Percentiles rank a stretch among this genome's conserved stretches.
Conservation (phyloP, 2,888 invertebrate genomes). For the Chymomyza procnemis region DNA sequence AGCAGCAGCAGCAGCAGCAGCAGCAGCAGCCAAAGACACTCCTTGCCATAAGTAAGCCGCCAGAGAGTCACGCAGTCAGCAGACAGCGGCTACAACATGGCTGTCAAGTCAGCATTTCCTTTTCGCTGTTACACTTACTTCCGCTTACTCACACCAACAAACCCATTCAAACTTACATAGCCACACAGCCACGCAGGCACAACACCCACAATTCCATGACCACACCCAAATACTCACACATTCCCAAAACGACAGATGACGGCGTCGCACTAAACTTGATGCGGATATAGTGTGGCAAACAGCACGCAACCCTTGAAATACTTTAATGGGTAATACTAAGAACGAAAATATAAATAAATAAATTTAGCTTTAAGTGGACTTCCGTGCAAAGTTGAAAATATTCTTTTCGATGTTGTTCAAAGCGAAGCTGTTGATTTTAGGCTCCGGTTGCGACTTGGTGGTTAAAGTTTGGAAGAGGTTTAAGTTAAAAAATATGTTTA, state of each 20-base stretch:
- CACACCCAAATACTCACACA: slow-evolving; percentile 28
- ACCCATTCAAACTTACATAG: slow-evolving; percentile 3
- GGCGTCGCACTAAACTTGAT: background rate
- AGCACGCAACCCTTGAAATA: background rate
- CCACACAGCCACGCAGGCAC: background rate
- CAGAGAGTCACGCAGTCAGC: background rate
- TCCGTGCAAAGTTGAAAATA: too few relatives aligned
- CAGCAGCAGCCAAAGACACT: too few relatives aligned
- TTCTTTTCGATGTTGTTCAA: too few relatives aligned
- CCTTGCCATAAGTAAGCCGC: background rate
- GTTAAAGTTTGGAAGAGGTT: too few relatives aligned
- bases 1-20: background rate
- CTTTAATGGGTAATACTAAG: background rate
- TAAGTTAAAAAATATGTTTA: too few relatives aligned
- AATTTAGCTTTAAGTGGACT: background rate
- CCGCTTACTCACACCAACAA: slow-evolving; percentile 8
- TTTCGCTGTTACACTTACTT: slow-evolving; percentile 39
- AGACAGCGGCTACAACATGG: slow-evolving; percentile 4
- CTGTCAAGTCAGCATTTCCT: slow-evolving; percentile 56
- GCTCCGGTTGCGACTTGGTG: too few relatives aligned
- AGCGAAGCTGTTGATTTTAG: too few relatives aligned
- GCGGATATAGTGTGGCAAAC: background rate
- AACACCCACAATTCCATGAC: slow-evolving; percentile 12
- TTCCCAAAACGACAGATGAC: background rate
- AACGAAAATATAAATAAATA: background rate